A percentile compares a stretch with the other conserved stretches of the same genome.
Conservation (phyloP, 1,140 invertebrate species). For the Parasteatoda tepidariorum region DNA sequence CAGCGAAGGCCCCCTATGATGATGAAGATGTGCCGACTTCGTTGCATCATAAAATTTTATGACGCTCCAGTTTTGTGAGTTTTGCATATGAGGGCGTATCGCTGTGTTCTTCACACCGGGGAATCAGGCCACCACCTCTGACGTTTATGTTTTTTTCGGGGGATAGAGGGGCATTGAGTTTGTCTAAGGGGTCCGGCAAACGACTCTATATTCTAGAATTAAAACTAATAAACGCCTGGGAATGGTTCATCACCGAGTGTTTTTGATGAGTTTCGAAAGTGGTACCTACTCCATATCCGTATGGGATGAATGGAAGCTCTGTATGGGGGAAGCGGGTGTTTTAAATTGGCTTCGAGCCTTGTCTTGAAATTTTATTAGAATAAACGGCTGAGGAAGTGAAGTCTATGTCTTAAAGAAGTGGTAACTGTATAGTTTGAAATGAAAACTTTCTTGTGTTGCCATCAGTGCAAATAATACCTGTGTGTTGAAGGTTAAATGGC, state of each 20-base stretch:
- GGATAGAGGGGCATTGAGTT: constrained; percentile 1
- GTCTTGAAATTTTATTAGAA: too few species aligned
- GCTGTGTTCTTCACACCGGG: background rate
- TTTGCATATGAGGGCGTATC: constrained; percentile 31
- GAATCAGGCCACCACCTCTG: background rate
- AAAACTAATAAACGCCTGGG: constrained; percentile 51
- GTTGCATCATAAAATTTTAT: constrained; percentile 42
- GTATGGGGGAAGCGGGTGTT: too few species aligned
- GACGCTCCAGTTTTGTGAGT: constrained; percentile 7
- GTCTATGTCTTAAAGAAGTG: too few species aligned
- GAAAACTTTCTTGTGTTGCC: too few species aligned
- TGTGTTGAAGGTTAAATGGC: too few species aligned
- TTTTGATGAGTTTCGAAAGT: constrained; percentile 52
- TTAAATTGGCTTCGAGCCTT: too few species aligned
- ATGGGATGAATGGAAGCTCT: background rate
- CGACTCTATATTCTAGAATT: constrained; percentile 50
- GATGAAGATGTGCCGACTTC: constrained; percentile 55
- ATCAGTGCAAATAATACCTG: too few species aligned
- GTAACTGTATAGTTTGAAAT: too few species aligned
- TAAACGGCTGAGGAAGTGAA: too few species aligned
- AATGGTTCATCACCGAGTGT: constrained; percentile 52
- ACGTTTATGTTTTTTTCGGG: constrained; percentile 12
- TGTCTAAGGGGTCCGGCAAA: constrained; percentile 25
- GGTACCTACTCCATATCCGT: background rate
- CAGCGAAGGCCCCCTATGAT: constrained; percentile 7